phyloP scores from a whole-genome alignment of 1,140 invertebrate species.

The Zaprionus tsacasi region DNA sequence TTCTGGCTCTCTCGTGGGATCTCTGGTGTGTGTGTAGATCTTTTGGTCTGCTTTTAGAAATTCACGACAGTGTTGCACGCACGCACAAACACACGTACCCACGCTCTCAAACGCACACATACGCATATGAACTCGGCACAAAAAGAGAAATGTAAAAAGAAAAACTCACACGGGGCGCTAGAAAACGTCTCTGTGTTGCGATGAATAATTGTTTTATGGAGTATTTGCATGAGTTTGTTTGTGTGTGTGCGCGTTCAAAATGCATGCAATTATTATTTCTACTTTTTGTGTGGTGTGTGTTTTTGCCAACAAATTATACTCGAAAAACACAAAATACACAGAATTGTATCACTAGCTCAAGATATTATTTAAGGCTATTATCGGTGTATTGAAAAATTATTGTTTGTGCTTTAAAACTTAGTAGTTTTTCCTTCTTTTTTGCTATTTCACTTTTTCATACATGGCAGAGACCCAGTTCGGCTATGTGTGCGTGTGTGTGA shows the following conservation, averaged over 20 bases:
- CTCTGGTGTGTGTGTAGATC: constrained; percentile 24
- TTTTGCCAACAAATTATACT: constrained; percentile 9
- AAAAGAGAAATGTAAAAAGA: constrained; percentile 46
- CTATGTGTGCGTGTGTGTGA: constrained; percentile 37
- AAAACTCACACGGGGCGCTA: constrained; percentile 55
- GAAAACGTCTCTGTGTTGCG: constrained; percentile 30
- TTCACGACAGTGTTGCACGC: constrained; percentile 39
- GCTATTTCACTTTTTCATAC: constrained; percentile 77
- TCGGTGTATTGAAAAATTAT: constrained; percentile 28
- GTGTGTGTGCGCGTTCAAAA: constrained; percentile 11
- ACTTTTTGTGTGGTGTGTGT: neutral
- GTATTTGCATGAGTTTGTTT: neutral
- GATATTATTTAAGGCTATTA: neutral
- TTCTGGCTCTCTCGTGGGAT: constrained; percentile 2
- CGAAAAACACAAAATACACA: neutral
- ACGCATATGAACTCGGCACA: constrained; percentile 4
- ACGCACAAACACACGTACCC: neutral
- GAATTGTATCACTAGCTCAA: neutral
- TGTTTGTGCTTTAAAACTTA: constrained; percentile 32
- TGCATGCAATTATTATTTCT: constrained; percentile 16
- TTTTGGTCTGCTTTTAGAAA: constrained; percentile 41
- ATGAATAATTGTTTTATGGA: constrained; percentile 35
- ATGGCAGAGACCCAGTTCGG: constrained; percentile 51
- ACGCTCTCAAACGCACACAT: neutral
- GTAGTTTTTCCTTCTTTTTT: constrained; percentile 40